Evolutionary conservation across 2,113 vertebrate genomes (phyloP).

Genomic region (Microcebus jonahi): DNA sequence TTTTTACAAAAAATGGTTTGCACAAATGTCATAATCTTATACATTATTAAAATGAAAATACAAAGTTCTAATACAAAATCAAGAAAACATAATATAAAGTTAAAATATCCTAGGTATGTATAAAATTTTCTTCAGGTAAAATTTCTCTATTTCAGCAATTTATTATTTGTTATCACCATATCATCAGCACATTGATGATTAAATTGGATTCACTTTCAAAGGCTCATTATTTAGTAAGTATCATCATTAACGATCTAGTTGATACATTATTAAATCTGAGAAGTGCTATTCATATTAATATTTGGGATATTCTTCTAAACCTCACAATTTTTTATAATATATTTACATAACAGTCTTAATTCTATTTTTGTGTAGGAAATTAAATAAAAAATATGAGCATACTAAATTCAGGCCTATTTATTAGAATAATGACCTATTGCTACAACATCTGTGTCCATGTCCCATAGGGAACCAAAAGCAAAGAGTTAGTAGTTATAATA

Average conservation of each 20-base stretch:
- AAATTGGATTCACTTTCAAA: neutral
- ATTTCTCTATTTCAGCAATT: constrained; percentile 12
- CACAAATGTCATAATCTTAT: neutral
- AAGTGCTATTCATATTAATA: neutral
- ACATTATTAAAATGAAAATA: neutral
- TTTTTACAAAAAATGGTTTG: neutral
- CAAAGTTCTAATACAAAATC: neutral
- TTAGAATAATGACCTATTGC: neutral
- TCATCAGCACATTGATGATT: neutral
- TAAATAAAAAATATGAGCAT: neutral
- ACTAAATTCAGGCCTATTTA: neutral
- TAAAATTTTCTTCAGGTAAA: neutral
- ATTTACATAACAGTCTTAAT: neutral
- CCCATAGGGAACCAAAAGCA: neutral
- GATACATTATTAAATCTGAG: neutral
- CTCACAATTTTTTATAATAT: neutral
- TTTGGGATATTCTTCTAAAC: neutral
- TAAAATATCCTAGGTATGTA: neutral
- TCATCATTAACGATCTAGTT: neutral
- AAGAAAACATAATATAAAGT: neutral
- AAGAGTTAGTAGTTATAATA: neutral
- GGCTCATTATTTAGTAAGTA: neutral
- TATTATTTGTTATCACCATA: neutral
- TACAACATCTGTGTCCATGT: neutral
- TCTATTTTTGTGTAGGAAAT: neutral